A percentile compares a stretch with the other conserved stretches of the same genome.
phyloP scores from a whole-genome alignment of 2,888 invertebrate species.

The Gisinianus flammeolus region DNA sequence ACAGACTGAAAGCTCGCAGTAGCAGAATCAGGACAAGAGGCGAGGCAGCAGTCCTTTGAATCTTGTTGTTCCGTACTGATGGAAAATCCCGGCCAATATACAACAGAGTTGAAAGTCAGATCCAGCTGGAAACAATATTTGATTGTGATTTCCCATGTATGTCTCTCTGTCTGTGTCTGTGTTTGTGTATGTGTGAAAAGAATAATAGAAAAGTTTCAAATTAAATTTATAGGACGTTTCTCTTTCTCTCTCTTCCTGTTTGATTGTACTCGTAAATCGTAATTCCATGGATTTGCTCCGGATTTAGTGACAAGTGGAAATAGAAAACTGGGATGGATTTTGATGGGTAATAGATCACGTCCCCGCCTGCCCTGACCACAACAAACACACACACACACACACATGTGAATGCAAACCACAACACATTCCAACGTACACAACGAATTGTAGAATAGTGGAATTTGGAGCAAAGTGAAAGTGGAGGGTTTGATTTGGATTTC shows the following conservation, averaged over 20 bases:
- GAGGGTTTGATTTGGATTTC: too few relatives aligned
- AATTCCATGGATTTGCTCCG: too few relatives aligned
- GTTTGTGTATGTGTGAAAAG: background rate
- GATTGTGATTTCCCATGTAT: too few relatives aligned
- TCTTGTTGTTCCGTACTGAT: too few relatives aligned
- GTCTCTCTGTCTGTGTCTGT: too few relatives aligned
- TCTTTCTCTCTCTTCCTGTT: background rate
- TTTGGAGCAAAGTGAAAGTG: too few relatives aligned
- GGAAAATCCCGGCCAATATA: too few relatives aligned
- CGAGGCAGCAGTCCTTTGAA: background rate
- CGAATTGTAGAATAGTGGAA: too few relatives aligned
- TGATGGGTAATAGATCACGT: conserved; percentile 16
- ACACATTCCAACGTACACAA: too few relatives aligned
- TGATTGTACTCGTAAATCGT: background rate
- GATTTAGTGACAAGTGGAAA: background rate
- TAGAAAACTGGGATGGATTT: background rate
- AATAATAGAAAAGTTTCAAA: background rate
- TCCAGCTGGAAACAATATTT: too few relatives aligned
- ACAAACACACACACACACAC: background rate
- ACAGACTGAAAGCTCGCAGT: background rate
- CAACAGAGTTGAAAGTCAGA: background rate
- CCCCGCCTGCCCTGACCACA: background rate
- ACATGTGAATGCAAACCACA: too few relatives aligned
- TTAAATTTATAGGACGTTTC: background rate
- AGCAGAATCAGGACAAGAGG: background rate